Evolutionary conservation across 2,888 invertebrate genomes (phyloP).

Genomic region (Drosophila falleni): DNA sequence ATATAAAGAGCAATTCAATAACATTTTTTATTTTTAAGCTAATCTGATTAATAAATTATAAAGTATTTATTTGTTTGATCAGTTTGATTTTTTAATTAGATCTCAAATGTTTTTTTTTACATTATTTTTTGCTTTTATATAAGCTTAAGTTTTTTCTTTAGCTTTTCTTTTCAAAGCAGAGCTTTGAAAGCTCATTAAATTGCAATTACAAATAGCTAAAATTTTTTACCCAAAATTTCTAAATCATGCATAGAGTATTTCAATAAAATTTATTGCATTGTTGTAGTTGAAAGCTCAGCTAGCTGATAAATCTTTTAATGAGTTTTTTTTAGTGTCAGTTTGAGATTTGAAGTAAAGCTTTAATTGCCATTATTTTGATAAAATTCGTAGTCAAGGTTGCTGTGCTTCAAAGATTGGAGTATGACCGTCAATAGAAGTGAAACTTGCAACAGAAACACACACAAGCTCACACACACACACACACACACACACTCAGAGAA

Average conservation of each 20-base stretch:
- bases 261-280: no score
- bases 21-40: no score
- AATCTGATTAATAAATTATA: no score
- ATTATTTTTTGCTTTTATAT: not conserved
- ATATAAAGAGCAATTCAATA: no score
- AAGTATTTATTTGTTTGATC: not conserved
- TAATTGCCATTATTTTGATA: not conserved
- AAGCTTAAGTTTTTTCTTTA: no score
- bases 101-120: no score
- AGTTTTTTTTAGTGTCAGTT: not conserved
- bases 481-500: not conserved
- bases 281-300: no score
- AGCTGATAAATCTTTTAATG: no score
- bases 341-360: not conserved
- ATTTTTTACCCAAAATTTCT: not conserved
- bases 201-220: not conserved
- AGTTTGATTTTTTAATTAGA: no score
- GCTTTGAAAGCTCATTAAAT: not conserved
- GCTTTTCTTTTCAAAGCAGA: no score
- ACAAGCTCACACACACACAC: not conserved
- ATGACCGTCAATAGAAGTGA: not conserved
- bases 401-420: not conserved
- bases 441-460: slow-evolving; percentile 7
- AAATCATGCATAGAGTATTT: no score
- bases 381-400: not conserved